These are phyloP conservation scores for Macroteleia sp. DNA, from an alignment of 2,888 invertebrate genomes.

Conservation along the genomic window DNA sequence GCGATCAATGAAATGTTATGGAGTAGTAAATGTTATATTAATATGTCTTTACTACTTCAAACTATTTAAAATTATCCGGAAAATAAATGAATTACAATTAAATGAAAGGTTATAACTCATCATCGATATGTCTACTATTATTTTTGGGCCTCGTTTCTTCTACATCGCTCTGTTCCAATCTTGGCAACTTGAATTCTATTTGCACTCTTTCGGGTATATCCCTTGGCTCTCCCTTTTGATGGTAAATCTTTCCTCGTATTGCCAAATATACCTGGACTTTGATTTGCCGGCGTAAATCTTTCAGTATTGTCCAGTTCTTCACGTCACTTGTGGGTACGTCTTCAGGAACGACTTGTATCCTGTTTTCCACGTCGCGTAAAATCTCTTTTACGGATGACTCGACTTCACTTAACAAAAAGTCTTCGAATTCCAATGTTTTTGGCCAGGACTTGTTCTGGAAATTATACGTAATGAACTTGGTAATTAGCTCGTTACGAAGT, in stretches of 20 bases:
- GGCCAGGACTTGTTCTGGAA: slow-evolving; percentile 14
- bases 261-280: slow-evolving; percentile 8
- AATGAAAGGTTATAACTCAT: slow-evolving; percentile 24
- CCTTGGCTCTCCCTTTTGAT: not conserved
- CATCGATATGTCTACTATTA: slow-evolving; percentile 26
- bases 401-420: slow-evolving; percentile 68
- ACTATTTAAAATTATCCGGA: no score
- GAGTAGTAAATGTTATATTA: no score
- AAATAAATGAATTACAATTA: not conserved
- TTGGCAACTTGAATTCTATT: slow-evolving; percentile 28
- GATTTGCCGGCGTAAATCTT: slow-evolving; percentile 2
- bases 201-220: not conserved
- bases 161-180: slow-evolving; percentile 3
- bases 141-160: slow-evolving; percentile 8
- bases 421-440: slow-evolving; percentile 62
- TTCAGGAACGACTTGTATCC: slow-evolving; percentile 1
- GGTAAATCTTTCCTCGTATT: slow-evolving; percentile 1
- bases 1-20: no score
- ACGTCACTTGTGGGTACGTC: not conserved
- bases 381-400: slow-evolving; percentile 60
- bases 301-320: slow-evolving; percentile 20
- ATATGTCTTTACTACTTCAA: no score
- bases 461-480: not conserved
- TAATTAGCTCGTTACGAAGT: slow-evolving; percentile 11
- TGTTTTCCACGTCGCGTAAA: not conserved